These are phyloP conservation scores for Carterocephalus palaemon DNA, from an alignment of 2,888 invertebrate species.

Conservation along the genomic window DNA sequence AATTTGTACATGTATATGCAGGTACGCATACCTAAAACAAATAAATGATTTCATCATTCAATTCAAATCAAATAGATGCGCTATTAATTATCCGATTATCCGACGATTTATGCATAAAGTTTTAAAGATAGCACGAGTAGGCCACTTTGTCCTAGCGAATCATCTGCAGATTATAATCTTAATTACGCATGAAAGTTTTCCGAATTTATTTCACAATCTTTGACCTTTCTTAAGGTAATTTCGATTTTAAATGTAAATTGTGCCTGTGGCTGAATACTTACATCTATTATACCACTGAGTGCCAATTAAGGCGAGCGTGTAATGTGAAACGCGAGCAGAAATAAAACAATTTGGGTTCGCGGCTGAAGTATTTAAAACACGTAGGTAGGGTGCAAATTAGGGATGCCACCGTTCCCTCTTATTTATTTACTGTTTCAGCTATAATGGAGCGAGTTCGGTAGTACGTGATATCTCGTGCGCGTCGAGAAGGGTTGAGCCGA, in stretches of 20 bases:
- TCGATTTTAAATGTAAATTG: conserved; percentile 40
- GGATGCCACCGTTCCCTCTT: conserved; percentile 24
- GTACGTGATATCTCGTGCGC: conserved; percentile 23
- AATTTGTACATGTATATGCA: no score
- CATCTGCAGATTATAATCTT: conserved; percentile 67
- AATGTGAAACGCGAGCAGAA: conserved; percentile 20
- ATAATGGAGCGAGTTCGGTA: conserved; percentile 28
- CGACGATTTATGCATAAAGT: conserved; percentile 63
- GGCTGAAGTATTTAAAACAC: conserved; percentile 29
- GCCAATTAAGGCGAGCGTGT: conserved; percentile 25
- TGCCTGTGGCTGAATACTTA: conserved; percentile 35
- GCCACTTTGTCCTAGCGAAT: conserved; percentile 53
- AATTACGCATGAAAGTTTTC: conserved; percentile 63
- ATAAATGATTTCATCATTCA: background rate
- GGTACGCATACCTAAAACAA: background rate
- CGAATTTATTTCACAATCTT: conserved; percentile 64
- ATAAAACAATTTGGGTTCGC: conserved; percentile 24
- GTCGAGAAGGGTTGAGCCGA: conserved; percentile 25
- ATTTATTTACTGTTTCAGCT: conserved; percentile 29
- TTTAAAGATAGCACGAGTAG: conserved; percentile 51
- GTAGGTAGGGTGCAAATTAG: conserved; percentile 23
- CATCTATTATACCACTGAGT: conserved; percentile 26
- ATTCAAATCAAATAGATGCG: conserved; percentile 7
- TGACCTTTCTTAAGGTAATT: conserved; percentile 43
- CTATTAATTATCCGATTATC: conserved; percentile 43